A percentile compares a stretch with the other conserved stretches of the same genome.
Evolutionary conservation across 1,140 invertebrate genomes (phyloP).

Genomic region (Drosophila pallidifrons): DNA sequence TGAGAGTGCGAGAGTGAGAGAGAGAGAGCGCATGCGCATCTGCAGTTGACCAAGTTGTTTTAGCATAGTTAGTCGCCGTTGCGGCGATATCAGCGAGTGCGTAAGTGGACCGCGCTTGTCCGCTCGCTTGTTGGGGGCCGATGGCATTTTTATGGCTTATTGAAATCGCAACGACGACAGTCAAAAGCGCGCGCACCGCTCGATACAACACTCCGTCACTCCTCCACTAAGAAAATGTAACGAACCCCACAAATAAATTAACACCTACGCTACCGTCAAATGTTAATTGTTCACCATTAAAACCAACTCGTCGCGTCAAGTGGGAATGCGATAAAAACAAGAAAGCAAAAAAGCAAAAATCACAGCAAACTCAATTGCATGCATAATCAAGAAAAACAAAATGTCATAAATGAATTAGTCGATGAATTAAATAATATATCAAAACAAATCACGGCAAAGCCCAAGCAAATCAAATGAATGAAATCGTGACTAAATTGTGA

Average conservation of each 20-base stretch:
- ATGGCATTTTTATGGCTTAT: slow-evolving; percentile 71
- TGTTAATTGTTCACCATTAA: slow-evolving; percentile 9
- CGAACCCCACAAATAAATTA: not conserved
- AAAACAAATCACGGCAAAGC: slow-evolving; percentile 1
- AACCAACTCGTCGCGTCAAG: slow-evolving; percentile 24
- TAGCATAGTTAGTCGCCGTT: slow-evolving; percentile 43
- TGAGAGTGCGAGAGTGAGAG: not conserved
- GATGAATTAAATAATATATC: slow-evolving; percentile 46
- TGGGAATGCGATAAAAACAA: slow-evolving; percentile 18
- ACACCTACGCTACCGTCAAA: slow-evolving; percentile 16
- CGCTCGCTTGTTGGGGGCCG: slow-evolving; percentile 16
- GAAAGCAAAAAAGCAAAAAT: slow-evolving; percentile 5
- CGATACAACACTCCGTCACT: slow-evolving; percentile 38
- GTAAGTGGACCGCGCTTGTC: slow-evolving; percentile 38
- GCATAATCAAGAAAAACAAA: not conserved
- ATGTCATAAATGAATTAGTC: slow-evolving; percentile 32
- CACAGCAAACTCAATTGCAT: slow-evolving; percentile 23
- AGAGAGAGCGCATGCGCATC: slow-evolving; percentile 50
- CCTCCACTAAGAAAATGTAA: slow-evolving; percentile 33
- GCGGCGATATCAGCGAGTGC: slow-evolving; percentile 37
- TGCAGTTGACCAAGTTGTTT: slow-evolving; percentile 46
- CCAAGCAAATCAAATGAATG: slow-evolving; percentile 24
- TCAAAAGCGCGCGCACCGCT: slow-evolving; percentile 70
- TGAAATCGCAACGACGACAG: slow-evolving; percentile 66
- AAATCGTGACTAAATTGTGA: slow-evolving; percentile 28